These are phyloP conservation scores for Syrphus vitripennis DNA, from an alignment of 2,888 invertebrate species.

Conservation along the genomic window DNA sequence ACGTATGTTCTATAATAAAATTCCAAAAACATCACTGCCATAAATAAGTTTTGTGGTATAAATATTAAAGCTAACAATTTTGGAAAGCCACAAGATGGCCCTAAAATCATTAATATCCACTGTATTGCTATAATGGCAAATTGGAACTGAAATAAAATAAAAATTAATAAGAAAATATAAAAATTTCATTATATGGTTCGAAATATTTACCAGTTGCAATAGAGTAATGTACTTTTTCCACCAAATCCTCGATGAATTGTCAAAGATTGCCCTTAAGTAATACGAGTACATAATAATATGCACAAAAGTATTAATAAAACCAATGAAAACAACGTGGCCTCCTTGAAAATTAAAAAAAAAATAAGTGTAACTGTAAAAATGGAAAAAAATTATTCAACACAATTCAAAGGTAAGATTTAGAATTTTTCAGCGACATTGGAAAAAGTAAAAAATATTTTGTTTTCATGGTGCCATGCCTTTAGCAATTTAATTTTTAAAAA, in stretches of 20 bases:
- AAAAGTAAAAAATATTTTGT: background rate
- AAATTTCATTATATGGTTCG: background rate
- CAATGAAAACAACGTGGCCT: constrained; percentile 78
- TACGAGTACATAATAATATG: constrained; percentile 80
- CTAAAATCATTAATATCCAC: constrained; percentile 17
- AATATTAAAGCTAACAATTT: background rate
- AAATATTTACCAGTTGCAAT: constrained; percentile 39
- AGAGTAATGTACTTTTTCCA: constrained; percentile 80
- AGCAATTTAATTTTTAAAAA: too few species aligned
- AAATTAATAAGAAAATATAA: background rate
- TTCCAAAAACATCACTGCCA: constrained; percentile 27
- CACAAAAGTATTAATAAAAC: constrained; percentile 78
- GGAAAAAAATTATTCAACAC: too few species aligned
- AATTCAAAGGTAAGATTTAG: too few species aligned
- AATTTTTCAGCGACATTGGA: too few species aligned
- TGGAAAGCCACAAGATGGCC: constrained; percentile 33
- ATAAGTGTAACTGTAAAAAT: background rate
- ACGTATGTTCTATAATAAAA: constrained; percentile 43
- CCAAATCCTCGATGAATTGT: constrained; percentile 78
- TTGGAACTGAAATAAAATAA: constrained; percentile 19
- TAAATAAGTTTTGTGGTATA: constrained; percentile 33
- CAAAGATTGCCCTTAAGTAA: constrained; percentile 77
- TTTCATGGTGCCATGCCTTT: too few species aligned
- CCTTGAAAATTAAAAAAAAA: constrained; percentile 53
- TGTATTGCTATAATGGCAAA: constrained; percentile 24